Base-by-base conservation (phyloP, 2,797 vertebrate species). In the Dromococcyx pavoninus region DNA sequence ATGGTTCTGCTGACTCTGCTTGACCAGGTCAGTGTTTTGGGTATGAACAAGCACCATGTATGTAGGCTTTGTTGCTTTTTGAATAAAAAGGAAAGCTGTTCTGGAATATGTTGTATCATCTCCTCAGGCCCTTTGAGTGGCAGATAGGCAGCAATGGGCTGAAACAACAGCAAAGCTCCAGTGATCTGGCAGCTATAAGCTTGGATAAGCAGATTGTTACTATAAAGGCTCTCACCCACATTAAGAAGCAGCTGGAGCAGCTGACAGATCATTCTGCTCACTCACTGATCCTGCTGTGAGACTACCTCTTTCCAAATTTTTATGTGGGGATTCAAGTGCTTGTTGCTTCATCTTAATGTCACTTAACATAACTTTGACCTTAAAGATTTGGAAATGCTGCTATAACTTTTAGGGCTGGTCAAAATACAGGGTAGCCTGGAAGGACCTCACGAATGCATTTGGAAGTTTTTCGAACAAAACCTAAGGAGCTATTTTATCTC, bases 271-370 rank as follows among this genome's bases (percentile, higher is more conserved):
- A 5, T 60, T 88, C 71, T 88, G 30, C 65, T 91, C 24, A 2
- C 58, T 58, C 21, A 25, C 61, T 54, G 48, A 37, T 84, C 80
- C 74, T 82, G 57, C 69, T 77, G 41, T 48, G 83, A 83, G 33
- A 53, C 39, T 81, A 41, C 50, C 84, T 83, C 72, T 88, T 92
- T 86, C 73, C 44, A 32, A 50, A 23, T 72, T 84, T 88, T 25
- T 18, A 25, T 41, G 61, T 83, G 32, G 18, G 23, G 17, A 77
- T 75, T 92, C 39, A 84, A 86, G 51, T 44, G n/a, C 60, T 88
- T 90, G 43, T 91, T 91, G 66, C 70, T 86, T 74, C 81, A 91
- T 93, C 61, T 84, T 35, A 79, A 53, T 85, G 71, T 65, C 77
- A 58, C 23, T 85, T 84, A 74, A 67, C 46, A 48, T 33, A 30